These are phyloP conservation scores for Lophotriccus pileatus DNA, from an alignment of 2,797 vertebrate genomes.

Conservation along the genomic window DNA sequence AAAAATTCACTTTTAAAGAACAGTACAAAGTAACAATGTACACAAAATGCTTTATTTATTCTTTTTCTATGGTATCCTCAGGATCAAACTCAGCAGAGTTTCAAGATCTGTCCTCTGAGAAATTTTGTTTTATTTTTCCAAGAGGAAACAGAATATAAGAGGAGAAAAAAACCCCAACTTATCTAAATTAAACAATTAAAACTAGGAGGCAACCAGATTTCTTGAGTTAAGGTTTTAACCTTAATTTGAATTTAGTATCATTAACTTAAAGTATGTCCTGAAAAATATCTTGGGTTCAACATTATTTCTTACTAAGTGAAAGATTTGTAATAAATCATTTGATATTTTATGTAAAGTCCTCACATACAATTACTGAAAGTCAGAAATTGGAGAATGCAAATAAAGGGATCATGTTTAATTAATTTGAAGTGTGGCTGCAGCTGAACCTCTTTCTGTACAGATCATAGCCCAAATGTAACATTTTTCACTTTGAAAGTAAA, in stretches of 20 bases:
- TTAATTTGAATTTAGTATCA: background rate
- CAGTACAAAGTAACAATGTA: background rate
- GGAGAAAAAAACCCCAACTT: background rate
- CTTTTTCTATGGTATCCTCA: background rate
- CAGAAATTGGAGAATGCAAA: background rate
- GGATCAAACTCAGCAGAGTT: background rate
- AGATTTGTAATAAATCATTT: background rate
- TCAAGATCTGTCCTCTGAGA: background rate
- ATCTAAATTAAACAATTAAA: background rate
- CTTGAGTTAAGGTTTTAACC: background rate
- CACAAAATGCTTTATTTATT: background rate
- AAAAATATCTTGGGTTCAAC: background rate
- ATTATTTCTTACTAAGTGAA: background rate
- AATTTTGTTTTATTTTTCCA: background rate
- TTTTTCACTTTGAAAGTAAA: background rate
- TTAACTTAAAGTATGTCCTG: background rate
- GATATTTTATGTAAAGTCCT: background rate
- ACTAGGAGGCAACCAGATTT: background rate
- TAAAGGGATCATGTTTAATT: background rate
- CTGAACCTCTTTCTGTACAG: background rate
- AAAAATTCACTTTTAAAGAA: background rate
- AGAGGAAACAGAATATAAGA: background rate
- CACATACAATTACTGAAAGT: background rate
- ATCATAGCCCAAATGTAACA: background rate
- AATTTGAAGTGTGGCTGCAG: background rate